Evolutionary conservation across 1,140 invertebrate species (phyloP).

Genomic region (Micrasema minimum): DNA sequence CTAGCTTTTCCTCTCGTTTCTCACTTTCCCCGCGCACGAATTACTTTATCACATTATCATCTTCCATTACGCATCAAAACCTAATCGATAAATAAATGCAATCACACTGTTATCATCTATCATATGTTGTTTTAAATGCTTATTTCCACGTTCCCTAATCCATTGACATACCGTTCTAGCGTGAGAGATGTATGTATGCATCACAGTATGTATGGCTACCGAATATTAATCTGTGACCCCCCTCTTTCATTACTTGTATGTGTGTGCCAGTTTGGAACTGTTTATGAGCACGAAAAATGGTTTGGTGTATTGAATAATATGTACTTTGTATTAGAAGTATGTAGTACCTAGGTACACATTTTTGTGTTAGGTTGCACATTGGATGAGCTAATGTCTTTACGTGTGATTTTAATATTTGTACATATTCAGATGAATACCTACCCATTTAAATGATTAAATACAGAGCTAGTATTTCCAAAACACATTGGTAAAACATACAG

Average conservation of each 20-base stretch:
- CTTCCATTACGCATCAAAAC: constrained; percentile 17
- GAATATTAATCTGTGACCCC: constrained; percentile 26
- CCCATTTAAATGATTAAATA: too few relatives aligned
- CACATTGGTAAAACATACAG: too few relatives aligned
- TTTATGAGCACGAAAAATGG: too few relatives aligned
- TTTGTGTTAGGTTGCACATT: constrained; percentile 17
- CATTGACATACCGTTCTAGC: constrained; percentile 28
- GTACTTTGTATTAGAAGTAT: not conserved
- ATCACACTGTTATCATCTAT: not conserved
- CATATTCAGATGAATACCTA: too few relatives aligned
- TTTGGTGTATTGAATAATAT: too few relatives aligned
- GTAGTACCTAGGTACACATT: not conserved
- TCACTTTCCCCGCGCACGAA: constrained; percentile 35
- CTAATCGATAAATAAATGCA: constrained; percentile 25
- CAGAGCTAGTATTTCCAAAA: too few relatives aligned
- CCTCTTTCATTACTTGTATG: constrained; percentile 9
- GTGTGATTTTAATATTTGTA: too few relatives aligned
- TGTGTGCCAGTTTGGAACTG: constrained; percentile 4
- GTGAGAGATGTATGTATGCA: too few relatives aligned
- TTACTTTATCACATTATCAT: constrained; percentile 28
- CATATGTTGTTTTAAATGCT: not conserved
- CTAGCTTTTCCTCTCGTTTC: constrained; percentile 34
- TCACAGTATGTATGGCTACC: constrained; percentile 15
- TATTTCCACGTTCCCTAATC: constrained; percentile 16
- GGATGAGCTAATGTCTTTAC: constrained; percentile 33